Percentiles rank a stretch among this genome's conserved stretches.
Evolutionary conservation across 2,888 invertebrate species (phyloP).

Genomic region (Diabrotica balteata): DNA sequence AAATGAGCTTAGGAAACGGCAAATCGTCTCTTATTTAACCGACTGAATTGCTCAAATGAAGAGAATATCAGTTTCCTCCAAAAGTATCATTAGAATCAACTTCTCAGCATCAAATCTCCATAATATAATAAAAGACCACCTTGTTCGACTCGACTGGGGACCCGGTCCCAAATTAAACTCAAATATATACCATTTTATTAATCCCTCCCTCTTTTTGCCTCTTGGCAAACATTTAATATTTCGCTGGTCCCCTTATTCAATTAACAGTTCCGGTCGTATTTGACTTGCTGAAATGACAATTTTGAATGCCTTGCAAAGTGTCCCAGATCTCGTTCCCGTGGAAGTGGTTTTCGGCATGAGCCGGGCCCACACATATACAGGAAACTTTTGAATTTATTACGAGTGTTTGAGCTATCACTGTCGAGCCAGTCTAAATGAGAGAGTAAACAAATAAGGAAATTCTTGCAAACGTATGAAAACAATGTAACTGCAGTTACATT

Average conservation of each 20-base stretch:
- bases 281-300: slow-evolving; percentile 41
- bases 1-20: too few species aligned
- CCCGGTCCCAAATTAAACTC: slow-evolving; percentile 21
- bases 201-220: slow-evolving; percentile 18
- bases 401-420: neutral
- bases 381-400: neutral
- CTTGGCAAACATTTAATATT: slow-evolving; percentile 31
- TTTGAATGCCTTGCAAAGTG: slow-evolving; percentile 19
- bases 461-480: too few species aligned
- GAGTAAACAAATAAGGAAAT: slow-evolving; percentile 12
- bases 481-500: too few species aligned
- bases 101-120: too few species aligned
- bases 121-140: neutral
- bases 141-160: slow-evolving; percentile 8
- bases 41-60: neutral
- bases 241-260: slow-evolving; percentile 34
- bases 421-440: neutral
- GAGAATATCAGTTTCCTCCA: neutral
- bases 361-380: neutral
- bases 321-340: neutral
- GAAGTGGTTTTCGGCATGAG: neutral
- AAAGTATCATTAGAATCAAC: too few species aligned
- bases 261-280: slow-evolving; percentile 37
- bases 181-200: slow-evolving; percentile 26
- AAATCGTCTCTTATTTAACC: too few species aligned